Evolutionary conservation across 2,888 invertebrate species (phyloP), one percentile per base, ranked within the genome.

Genomic region (Dolichomitus sp.): DNA sequence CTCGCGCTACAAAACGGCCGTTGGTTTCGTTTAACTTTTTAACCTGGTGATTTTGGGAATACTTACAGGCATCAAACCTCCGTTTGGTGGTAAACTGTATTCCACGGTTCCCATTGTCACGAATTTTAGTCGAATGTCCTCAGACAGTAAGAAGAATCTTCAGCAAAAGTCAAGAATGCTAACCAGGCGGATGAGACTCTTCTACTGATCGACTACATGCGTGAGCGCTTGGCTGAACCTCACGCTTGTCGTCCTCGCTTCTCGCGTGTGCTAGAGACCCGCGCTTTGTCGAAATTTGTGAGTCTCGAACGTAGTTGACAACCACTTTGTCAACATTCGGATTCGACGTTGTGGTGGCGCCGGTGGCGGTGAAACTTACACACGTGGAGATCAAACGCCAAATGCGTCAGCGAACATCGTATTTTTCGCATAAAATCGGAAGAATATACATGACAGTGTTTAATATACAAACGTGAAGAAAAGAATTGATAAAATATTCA

Each of bases 51-150:
- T 50, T 19, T 11, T 33, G 2, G n/a, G 19, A 7, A n/a, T 87
- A 95, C 96, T 95, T 94, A 98, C 98, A 95, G 97, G 97, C 98
- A 98, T 98, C 84, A 98, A 95, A 85, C 97, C 97, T 85, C 97
- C 97, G 84, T 97, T 96, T 85, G 96, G 96, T 91, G 97, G 97
- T 88, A 97, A 95, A 94, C 97, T 97, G 92, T 97, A 97, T 88
- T 96, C 96, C 81, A 96, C 95, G 87, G 95, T 95, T 78, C 95
- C 94, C 96, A 96, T 96, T 88, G 86, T 93, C 9, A 9, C 9
- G 45, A 27, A 17, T 70, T 40, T 19, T 33, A 11, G 17, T 42
- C 17, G 9, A 14, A n/a, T 40, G 45, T 42, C n/a, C 40, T 42
- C 23, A 14, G 42, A 52, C 12, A 42, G 42, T 40, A 11, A 81